These are phyloP conservation scores for Ormia ochracea DNA, from an alignment of 2,888 invertebrate species.

Conservation along the genomic window DNA sequence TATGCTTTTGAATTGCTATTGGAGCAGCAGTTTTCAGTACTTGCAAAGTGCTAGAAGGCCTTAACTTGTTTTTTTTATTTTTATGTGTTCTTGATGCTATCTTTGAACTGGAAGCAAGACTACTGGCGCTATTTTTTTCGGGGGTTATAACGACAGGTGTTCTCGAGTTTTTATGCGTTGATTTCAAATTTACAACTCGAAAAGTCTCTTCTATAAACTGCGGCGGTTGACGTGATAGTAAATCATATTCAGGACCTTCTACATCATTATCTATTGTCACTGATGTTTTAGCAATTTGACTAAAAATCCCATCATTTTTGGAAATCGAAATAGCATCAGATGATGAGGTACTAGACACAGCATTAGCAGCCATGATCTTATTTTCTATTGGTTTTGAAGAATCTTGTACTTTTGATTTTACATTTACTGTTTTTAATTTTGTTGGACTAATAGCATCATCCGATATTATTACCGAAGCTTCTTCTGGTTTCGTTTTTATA, in stretches of 20 bases:
- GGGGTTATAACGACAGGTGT: conserved; percentile 55
- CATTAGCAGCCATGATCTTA: conserved; percentile 22
- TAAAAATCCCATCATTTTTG: background rate
- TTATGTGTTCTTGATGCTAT: conserved; percentile 79
- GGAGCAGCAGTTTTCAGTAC: conserved; percentile 88
- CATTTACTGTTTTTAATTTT: conserved; percentile 62
- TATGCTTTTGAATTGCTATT: conserved; percentile 20
- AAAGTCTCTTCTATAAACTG: conserved; percentile 91
- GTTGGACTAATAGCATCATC: conserved; percentile 69
- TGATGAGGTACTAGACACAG: background rate
- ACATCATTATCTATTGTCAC: conserved; percentile 82
- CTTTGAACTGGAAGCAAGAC: conserved; percentile 23
- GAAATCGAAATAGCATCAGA: background rate
- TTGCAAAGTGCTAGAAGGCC: conserved; percentile 82
- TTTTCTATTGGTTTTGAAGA: conserved; percentile 12
- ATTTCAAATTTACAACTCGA: conserved; percentile 87
- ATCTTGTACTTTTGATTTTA: conserved; percentile 44
- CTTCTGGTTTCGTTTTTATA: conserved; percentile 70
- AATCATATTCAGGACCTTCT: conserved; percentile 89
- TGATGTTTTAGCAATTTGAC: conserved; percentile 20
- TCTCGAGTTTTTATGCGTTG: conserved; percentile 77
- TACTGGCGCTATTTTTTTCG: conserved; percentile 68
- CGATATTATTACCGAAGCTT: conserved; percentile 31
- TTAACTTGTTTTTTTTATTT: conserved; percentile 80
- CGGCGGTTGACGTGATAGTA: conserved; percentile 88